Evolutionary conservation across 2,797 vertebrate species (phyloP).

Genomic region (Notoglanidium macrostoma): DNA sequence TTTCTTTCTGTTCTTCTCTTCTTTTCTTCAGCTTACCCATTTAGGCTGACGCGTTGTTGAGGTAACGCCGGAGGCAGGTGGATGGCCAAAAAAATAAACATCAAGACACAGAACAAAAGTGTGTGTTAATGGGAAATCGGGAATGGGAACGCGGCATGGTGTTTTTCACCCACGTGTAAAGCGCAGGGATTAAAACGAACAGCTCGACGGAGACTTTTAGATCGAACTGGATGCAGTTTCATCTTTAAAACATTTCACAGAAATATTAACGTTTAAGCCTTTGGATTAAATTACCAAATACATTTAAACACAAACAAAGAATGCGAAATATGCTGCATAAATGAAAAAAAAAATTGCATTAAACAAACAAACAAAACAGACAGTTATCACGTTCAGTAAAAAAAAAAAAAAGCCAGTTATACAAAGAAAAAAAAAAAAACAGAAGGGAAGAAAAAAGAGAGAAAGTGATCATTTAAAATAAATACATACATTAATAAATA

Average conservation of each 20-base stretch:
- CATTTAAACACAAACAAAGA: background rate
- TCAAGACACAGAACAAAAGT: slow-evolving; percentile 65
- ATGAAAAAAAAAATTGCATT: background rate
- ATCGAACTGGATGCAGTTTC: background rate
- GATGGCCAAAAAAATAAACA: slow-evolving; percentile 69
- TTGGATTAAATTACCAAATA: background rate
- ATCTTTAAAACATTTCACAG: background rate
- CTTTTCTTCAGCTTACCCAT: slow-evolving; percentile 77
- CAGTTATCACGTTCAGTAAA: background rate
- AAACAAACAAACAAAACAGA: background rate
- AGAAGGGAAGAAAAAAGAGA: background rate
- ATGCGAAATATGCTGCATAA: background rate
- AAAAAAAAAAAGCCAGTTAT: background rate
- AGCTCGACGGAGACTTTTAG: background rate
- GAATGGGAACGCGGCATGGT: slow-evolving; percentile 8
- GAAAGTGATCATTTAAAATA: background rate
- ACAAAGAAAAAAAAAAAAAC: background rate
- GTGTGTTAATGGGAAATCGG: slow-evolving; percentile 43
- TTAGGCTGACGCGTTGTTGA: slow-evolving; percentile 65
- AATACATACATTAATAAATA: too few relatives aligned
- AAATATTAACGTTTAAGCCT: background rate
- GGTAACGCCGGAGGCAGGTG: slow-evolving; percentile 57
- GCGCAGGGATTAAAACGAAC: background rate
- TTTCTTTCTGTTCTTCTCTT: slow-evolving; percentile 42
- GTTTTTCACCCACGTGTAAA: background rate